phyloP scores from a whole-genome alignment of 1,140 invertebrate species.

The Monochamus saltuarius region DNA sequence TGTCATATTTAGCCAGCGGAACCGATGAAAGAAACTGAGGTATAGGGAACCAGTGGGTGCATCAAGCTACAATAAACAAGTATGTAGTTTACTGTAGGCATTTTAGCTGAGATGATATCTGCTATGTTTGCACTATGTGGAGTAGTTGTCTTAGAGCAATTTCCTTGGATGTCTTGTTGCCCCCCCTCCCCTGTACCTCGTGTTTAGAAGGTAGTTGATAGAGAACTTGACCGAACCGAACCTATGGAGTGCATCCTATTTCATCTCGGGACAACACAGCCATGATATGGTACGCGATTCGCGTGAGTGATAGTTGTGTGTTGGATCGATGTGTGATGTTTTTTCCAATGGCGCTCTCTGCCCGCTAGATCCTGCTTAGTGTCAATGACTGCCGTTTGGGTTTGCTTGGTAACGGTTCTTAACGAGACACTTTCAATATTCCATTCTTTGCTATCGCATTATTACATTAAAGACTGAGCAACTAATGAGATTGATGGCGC shows the following conservation, averaged over 20 bases:
- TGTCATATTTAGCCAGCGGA: conserved; percentile 62
- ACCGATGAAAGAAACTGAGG: conserved; percentile 71
- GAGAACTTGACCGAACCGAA: conserved; percentile 8
- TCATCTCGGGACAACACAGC: conserved; percentile 32
- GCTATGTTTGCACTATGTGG: conserved; percentile 50
- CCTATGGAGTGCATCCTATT: conserved; percentile 17
- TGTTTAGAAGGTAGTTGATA: conserved; percentile 21
- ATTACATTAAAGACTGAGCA: no score
- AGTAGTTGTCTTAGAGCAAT: conserved; percentile 47
- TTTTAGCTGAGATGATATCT: conserved; percentile 50
- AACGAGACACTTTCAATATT: no score
- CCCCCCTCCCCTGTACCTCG: conserved; percentile 36
- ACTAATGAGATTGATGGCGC: no score
- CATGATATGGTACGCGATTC: conserved; percentile 5
- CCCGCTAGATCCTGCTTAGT: no score
- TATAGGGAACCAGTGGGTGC: conserved; percentile 55
- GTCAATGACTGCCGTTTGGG: no score
- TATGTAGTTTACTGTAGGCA: conserved; percentile 58
- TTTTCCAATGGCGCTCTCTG: no score
- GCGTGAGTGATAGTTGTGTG: neutral
- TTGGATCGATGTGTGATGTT: no score
- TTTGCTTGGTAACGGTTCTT: no score
- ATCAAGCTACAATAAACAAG: conserved; percentile 62
- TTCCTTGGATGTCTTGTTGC: conserved; percentile 41
- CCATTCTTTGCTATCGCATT: no score